A percentile compares a stretch with the other conserved stretches of the same genome.
phyloP scores from a whole-genome alignment of 2,113 vertebrate species.

The Clinocottus analis region DNA sequence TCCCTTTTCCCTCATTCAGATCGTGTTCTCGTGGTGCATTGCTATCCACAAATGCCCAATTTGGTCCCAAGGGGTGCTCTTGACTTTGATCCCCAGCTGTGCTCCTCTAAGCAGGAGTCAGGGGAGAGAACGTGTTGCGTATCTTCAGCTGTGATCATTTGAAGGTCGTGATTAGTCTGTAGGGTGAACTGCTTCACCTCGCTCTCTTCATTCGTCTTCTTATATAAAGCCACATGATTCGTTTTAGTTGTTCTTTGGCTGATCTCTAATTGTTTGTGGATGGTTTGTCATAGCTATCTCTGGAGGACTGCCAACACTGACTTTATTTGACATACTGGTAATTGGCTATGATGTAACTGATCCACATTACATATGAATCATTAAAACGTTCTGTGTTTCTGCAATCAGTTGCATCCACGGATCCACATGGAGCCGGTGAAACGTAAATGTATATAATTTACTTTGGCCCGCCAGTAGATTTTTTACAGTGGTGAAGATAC shows the following conservation, averaged over 20 bases:
- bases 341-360: background rate
- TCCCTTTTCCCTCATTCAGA: conserved; percentile 22
- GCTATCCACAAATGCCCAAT: conserved; percentile 1
- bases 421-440: background rate
- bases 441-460: background rate
- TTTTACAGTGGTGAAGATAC: background rate
- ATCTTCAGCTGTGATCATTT: conserved; percentile 24
- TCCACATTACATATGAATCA: background rate
- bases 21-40: conserved; percentile 13
- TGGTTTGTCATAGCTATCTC: background rate
- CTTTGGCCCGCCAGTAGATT: background rate
- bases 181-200: background rate
- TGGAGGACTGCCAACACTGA: background rate
- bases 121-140: conserved; percentile 18
- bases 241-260: background rate
- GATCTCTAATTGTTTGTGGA: background rate
- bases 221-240: background rate
- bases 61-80: background rate
- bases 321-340: background rate
- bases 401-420: background rate
- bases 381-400: background rate
- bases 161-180: conserved; percentile 2
- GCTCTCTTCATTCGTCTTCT: background rate
- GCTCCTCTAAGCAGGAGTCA: conserved; percentile 5
- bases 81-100: conserved; percentile 55